Percentiles rank a stretch among this genome's conserved stretches.
Conservation (phyloP, 2,888 invertebrate genomes). For the Syritta pipiens region DNA sequence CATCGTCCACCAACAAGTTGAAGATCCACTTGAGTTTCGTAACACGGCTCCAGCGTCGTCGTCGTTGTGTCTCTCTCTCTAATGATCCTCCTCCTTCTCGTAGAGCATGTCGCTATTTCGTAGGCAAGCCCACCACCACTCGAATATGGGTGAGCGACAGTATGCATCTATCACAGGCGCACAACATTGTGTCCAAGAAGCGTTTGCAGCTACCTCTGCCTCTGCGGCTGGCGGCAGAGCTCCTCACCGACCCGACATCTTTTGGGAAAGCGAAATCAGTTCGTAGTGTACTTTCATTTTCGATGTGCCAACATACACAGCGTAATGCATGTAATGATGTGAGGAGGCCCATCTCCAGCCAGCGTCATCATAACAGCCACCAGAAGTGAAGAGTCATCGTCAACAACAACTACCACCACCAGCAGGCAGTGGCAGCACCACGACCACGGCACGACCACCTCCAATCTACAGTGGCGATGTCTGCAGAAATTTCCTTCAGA, state of each 20-base stretch:
- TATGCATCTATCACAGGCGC: constrained; percentile 12
- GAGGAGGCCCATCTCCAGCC: constrained; percentile 54
- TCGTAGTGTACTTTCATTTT: constrained; percentile 61
- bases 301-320: constrained; percentile 40
- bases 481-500: constrained; percentile 44
- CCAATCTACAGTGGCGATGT: constrained; percentile 27
- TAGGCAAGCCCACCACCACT: constrained; percentile 25
- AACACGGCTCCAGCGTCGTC: constrained; percentile 17
- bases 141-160: constrained; percentile 54
- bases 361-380: constrained; percentile 46
- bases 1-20: constrained; percentile 28
- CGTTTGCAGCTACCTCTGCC: too few species aligned
- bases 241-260: neutral
- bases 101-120: neutral
- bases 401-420: neutral
- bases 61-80: neutral
- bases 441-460: constrained; percentile 35
- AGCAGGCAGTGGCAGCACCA: constrained; percentile 1
- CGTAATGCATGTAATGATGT: constrained; percentile 55
- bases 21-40: constrained; percentile 63
- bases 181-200: neutral
- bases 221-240: neutral
- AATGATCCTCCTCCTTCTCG: constrained; percentile 22
- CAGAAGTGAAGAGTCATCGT: constrained; percentile 48
- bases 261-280: constrained; percentile 34